Conservation (phyloP, 2,888 invertebrate species). For the Ctena decussata region DNA sequence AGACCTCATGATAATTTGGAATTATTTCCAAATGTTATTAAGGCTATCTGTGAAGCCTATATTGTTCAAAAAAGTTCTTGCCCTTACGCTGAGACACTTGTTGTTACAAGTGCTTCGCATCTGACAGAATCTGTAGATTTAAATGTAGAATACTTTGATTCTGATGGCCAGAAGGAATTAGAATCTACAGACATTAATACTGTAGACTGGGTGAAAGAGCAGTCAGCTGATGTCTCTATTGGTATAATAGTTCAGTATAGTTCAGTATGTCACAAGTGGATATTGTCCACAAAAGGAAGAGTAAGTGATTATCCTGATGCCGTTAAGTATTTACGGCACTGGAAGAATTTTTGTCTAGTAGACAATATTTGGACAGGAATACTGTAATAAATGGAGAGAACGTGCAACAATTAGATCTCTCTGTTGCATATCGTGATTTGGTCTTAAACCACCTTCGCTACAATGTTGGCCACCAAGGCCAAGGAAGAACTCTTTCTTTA, state of each 20-base stretch:
- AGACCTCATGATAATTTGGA: no score
- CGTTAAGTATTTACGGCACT: not conserved
- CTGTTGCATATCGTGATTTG: not conserved
- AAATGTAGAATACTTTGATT: no score
- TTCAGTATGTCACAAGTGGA: not conserved
- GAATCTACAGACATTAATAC: not conserved
- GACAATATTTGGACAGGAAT: not conserved
- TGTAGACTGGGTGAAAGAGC: not conserved
- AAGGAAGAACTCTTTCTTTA: no score
- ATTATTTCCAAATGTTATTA: not conserved
- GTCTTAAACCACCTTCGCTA: not conserved
- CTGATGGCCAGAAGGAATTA: not conserved
- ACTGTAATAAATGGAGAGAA: not conserved
- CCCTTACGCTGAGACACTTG: not conserved
- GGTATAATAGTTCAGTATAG: not conserved
- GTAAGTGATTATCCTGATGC: not conserved
- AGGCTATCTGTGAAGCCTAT: not conserved
- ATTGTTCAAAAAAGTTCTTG: not conserved
- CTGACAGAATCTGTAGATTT: no score
- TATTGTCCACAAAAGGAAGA: not conserved
- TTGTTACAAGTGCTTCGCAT: not conserved
- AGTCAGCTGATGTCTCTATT: not conserved
- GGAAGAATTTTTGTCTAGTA: not conserved
- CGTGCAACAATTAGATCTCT: not conserved
- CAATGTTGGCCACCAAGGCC: not conserved